A percentile compares a stretch with the other conserved stretches of the same genome.
Evolutionary conservation across 2,888 invertebrate genomes (phyloP).

Genomic region (Hyposoter didymator): DNA sequence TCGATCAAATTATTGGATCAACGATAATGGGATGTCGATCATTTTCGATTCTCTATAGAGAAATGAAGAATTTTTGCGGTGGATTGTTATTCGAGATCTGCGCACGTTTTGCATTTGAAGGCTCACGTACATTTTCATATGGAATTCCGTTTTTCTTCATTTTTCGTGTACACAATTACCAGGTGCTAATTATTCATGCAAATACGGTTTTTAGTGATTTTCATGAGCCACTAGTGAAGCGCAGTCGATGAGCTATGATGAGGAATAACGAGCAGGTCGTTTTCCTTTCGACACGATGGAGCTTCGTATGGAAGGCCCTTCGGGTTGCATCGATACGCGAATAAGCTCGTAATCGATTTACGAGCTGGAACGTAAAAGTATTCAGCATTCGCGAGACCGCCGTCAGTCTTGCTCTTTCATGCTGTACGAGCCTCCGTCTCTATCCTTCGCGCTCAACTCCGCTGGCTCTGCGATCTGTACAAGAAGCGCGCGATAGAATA

Average conservation of each 20-base stretch:
- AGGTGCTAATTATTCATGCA: neutral
- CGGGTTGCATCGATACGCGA: conserved; percentile 32
- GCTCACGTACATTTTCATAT: neutral
- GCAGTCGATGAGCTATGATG: conserved; percentile 53
- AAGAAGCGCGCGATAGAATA: conserved; percentile 51
- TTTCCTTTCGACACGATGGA: conserved; percentile 26
- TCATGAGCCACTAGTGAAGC: conserved; percentile 27
- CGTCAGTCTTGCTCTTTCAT: conserved; percentile 20
- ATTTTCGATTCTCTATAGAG: conserved; percentile 37
- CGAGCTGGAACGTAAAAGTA: conserved; percentile 72
- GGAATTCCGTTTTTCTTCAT: conserved; percentile 7
- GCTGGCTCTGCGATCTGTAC: neutral
- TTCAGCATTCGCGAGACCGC: conserved; percentile 71
- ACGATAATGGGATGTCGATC: conserved; percentile 47
- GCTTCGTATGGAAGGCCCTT: conserved; percentile 51
- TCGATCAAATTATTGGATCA: conserved; percentile 62
- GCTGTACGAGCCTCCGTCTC: neutral
- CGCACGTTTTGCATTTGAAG: conserved; percentile 47
- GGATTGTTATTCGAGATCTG: conserved; percentile 6
- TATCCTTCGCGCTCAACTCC: neutral
- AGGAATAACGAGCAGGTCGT: conserved; percentile 48
- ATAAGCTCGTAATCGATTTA: conserved; percentile 76
- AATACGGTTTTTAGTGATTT: conserved; percentile 4
- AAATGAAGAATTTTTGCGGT: conserved; percentile 26
- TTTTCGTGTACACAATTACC: neutral